Evolutionary conservation across 35 echinoderm and acorn worm species (phyloP).

Genomic region (Apostichopus japonicus): DNA sequence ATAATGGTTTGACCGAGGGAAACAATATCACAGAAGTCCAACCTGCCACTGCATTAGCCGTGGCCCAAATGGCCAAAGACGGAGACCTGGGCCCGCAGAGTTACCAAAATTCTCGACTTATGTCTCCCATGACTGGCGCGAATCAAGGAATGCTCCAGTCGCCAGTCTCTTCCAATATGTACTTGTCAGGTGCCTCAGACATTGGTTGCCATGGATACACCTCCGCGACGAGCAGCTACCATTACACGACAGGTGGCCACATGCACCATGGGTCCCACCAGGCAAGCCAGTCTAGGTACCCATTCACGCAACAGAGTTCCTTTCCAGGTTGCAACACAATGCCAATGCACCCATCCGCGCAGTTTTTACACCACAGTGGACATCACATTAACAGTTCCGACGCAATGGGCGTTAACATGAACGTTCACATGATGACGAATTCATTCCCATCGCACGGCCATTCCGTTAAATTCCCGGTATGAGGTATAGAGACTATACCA

Average conservation of each 20-base stretch:
- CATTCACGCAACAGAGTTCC: slow-evolving; percentile 71
- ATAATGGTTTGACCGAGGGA: slow-evolving; percentile 74
- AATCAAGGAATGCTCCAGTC: slow-evolving; percentile 51
- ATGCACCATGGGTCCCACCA: slow-evolving; percentile 79
- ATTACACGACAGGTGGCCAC: slow-evolving; percentile 67
- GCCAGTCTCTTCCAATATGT: slow-evolving; percentile 78
- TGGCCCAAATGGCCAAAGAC: slow-evolving; percentile 98
- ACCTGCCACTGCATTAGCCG: slow-evolving; percentile 92
- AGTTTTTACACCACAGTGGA: slow-evolving; percentile 88
- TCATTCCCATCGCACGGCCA: slow-evolving; percentile 78
- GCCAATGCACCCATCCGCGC: slow-evolving; percentile 80
- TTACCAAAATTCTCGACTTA: slow-evolving; percentile 67
- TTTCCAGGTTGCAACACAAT: slow-evolving; percentile 82
- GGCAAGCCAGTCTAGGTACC: slow-evolving; percentile 69
- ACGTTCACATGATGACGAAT: slow-evolving; percentile 86
- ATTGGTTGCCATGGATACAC: slow-evolving; percentile 74
- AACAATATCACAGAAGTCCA: slow-evolving; percentile 71
- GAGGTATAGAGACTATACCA: neutral
- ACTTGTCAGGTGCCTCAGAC: slow-evolving; percentile 73
- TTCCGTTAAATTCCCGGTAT: slow-evolving; percentile 87
- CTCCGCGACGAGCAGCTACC: slow-evolving; percentile 66
- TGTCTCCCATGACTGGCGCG: slow-evolving; percentile 44
- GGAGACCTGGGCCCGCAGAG: slow-evolving; percentile 71
- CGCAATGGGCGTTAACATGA: slow-evolving; percentile 89
- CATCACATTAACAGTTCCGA: slow-evolving; percentile 76